Conservation (phyloP, 2,797 vertebrate genomes). For the Ficedula albicollis region DNA sequence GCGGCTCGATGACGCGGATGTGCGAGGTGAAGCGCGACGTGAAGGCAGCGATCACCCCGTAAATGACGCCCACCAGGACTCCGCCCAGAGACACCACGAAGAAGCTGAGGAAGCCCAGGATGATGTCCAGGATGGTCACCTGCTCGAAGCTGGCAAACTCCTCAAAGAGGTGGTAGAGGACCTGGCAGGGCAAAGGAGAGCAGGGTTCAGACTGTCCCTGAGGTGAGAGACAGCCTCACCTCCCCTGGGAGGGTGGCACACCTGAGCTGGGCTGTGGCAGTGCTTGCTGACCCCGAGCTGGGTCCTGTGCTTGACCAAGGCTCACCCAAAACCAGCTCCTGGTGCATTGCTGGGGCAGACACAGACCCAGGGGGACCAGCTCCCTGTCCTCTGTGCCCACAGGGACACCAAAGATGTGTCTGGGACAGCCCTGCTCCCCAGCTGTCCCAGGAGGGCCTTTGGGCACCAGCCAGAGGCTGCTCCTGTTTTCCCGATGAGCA, state of each 20-base stretch:
- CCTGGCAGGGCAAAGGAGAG: conserved; percentile 71
- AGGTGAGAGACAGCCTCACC: not conserved
- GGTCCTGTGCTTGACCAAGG: not conserved
- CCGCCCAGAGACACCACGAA: conserved; percentile 92
- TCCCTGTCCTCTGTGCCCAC: accelerated
- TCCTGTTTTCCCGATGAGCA: not conserved
- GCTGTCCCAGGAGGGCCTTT: not conserved
- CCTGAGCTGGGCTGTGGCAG: not conserved
- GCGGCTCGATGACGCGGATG: conserved; percentile 96
- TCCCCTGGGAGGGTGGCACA: not conserved
- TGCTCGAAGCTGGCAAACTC: conserved; percentile 80
- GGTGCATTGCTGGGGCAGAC: not conserved
- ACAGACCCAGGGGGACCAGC: not conserved
- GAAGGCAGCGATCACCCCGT: conserved; percentile 92
- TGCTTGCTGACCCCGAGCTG: not conserved
- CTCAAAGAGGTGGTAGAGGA: conserved; percentile 96
- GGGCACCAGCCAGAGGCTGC: not conserved
- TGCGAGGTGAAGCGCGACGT: conserved; percentile 96
- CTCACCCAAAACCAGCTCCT: not conserved
- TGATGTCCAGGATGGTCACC: conserved; percentile 81
- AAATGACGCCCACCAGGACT: conserved; percentile 89
- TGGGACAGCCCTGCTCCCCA: not conserved
- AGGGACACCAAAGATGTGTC: not conserved
- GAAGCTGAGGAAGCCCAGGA: conserved; percentile 92
- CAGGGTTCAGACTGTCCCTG: not conserved